Evolutionary conservation across 2,113 vertebrate genomes (phyloP).

Genomic region (Ia io): DNA sequence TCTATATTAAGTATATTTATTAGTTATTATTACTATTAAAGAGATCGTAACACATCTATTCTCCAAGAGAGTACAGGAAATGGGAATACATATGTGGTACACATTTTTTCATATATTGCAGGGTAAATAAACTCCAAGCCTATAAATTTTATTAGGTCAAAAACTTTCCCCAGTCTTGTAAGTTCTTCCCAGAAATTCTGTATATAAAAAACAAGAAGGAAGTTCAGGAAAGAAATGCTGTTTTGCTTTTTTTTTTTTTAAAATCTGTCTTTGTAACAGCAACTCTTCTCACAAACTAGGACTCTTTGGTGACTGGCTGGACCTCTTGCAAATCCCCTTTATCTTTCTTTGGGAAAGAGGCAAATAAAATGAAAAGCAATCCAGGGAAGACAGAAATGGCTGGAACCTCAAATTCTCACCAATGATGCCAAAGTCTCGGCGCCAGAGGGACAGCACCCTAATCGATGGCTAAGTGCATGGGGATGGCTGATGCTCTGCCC

Average conservation of each 20-base stretch:
- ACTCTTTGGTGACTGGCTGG: background rate
- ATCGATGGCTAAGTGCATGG: background rate
- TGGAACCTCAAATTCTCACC: slow-evolving; percentile 2
- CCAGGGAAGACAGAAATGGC: slow-evolving; percentile 2
- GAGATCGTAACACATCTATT: background rate
- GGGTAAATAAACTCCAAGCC: slow-evolving; percentile 22
- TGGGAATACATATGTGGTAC: background rate
- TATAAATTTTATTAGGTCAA: background rate
- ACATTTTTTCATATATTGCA: background rate
- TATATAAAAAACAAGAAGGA: slow-evolving; percentile 25
- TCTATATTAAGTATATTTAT: background rate
- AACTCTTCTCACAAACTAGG: background rate
- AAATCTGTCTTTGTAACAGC: background rate
- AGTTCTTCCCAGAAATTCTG: background rate
- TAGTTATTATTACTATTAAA: background rate
- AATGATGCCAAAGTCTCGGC: background rate
- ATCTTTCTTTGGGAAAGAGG: slow-evolving; percentile 36
- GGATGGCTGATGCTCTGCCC: background rate
- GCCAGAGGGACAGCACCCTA: background rate
- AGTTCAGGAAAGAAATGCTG: background rate
- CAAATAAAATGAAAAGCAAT: background rate
- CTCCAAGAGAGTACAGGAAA: slow-evolving; percentile 27
- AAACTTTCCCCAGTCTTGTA: background rate
- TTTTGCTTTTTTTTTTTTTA: background rate
- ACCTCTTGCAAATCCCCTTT: background rate